Evolutionary conservation across 2,888 invertebrate genomes (phyloP), one percentile per base, ranked within the genome.

Genomic region (Tethea ocularis): DNA sequence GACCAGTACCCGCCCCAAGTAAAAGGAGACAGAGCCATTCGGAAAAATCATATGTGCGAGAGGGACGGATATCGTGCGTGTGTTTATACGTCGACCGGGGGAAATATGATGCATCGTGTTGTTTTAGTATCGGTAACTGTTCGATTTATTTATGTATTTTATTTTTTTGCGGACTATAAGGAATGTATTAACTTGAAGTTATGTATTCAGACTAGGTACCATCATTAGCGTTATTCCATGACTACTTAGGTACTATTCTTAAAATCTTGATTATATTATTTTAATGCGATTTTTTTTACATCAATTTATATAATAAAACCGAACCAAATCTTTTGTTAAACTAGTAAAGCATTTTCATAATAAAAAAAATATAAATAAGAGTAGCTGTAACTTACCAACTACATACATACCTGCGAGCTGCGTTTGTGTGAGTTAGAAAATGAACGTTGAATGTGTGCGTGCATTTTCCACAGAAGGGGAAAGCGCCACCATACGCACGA

Each of bases 81-180:
- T 88, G 33, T 33, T 33, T 33, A 86, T 86, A 84, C 84, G 86
- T 81, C 78, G 73, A 74, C 78, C 80, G 84, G 87, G 87, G 85
- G 89, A 87, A 91, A 88, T 89, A 90, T 89, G 91, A 91, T 92
- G 91, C 92, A 92, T 90, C 86, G 84, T 87, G 89, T 88, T 91
- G 89, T 91, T 90, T 89, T 87, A 89, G 84, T 89, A 91, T 90
- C 87, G 83, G 86, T 88, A 86, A 84, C 87, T 86, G 78, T 89
- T 88, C 87, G 84, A 87, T 89, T 82, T 89, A 87, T 88, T 87
- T 87, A 88, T 83, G 76, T 85, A 80, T 88, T 86, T 86, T 78
- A 69, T 66, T 71, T 83, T 29, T 84, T 83, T 74, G 61, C 77
- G 74, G 80, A 81, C 84, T 77, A 79, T 84, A 87, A 87, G 82